Evolutionary conservation across 2,113 vertebrate genomes (phyloP).

Genomic region (Anhinga rufa): DNA sequence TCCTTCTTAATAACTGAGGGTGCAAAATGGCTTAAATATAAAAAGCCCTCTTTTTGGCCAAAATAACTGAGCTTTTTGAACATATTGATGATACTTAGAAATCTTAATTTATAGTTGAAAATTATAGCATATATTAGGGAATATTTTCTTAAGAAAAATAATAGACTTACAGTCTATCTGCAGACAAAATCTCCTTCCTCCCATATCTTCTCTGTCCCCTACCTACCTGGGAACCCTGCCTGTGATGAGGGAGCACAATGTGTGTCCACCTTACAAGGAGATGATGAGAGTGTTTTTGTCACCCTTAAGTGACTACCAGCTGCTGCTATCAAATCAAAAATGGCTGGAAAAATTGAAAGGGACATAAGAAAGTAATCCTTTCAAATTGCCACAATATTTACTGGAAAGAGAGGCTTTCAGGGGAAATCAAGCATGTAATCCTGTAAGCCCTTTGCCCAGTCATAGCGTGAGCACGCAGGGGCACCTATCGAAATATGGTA

Average conservation of each 20-base stretch:
- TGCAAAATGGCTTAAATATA: neutral
- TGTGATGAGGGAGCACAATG: neutral
- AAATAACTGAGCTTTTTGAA: neutral
- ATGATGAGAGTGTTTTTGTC: slow-evolving; percentile 59
- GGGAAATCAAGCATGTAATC: slow-evolving; percentile 70
- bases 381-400: slow-evolving; percentile 73
- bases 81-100: neutral
- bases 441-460: slow-evolving; percentile 60
- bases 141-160: neutral
- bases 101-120: slow-evolving; percentile 2
- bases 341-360: slow-evolving; percentile 65
- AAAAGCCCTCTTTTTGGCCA: neutral
- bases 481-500: slow-evolving; percentile 60
- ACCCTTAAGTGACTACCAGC: slow-evolving; percentile 69
- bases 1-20: neutral
- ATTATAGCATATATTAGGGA: neutral
- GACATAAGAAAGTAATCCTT: slow-evolving; percentile 68
- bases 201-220: neutral
- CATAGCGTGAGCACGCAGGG: slow-evolving; percentile 19
- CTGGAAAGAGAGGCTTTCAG: slow-evolving; percentile 65
- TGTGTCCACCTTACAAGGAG: slow-evolving; percentile 45
- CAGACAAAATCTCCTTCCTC: neutral
- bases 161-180: neutral
- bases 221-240: neutral
- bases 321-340: slow-evolving; percentile 70